A percentile compares a stretch with the other conserved stretches of the same genome.
These are phyloP conservation scores for Epistrophella euchroma DNA, from an alignment of 2,888 invertebrate genomes.

Conservation along the genomic window DNA sequence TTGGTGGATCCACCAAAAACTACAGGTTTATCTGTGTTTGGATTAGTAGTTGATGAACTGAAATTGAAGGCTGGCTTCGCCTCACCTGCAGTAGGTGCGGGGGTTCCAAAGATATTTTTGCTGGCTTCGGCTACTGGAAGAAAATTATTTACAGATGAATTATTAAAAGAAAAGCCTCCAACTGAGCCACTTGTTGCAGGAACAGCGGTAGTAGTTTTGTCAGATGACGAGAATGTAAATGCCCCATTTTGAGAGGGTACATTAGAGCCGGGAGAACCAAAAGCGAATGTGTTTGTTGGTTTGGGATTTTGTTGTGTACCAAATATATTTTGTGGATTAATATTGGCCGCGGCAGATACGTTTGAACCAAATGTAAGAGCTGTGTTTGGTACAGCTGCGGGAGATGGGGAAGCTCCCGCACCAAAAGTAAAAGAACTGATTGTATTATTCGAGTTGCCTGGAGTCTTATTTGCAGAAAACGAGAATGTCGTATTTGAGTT, in stretches of 20 bases:
- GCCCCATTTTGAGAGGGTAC: constrained; percentile 17
- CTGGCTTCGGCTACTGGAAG: constrained; percentile 46
- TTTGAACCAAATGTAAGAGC: constrained; percentile 16
- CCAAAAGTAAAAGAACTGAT: constrained; percentile 58
- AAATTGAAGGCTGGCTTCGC: constrained; percentile 77
- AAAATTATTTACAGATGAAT: constrained; percentile 45
- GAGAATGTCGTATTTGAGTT: constrained; percentile 49
- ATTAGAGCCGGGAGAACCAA: constrained; percentile 47
- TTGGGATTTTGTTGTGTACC: constrained; percentile 34
- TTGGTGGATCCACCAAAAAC: constrained; percentile 69
- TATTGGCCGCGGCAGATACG: background rate
- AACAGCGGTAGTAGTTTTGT: constrained; percentile 43
- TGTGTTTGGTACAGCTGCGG: constrained; percentile 8
- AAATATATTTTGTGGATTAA: constrained; percentile 26
- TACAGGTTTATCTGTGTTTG: constrained; percentile 18
- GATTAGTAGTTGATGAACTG: constrained; percentile 55
- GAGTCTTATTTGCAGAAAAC: constrained; percentile 46
- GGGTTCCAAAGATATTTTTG: constrained; percentile 74
- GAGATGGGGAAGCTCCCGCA: background rate
- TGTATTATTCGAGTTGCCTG: constrained; percentile 21
- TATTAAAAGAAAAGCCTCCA: constrained; percentile 73
- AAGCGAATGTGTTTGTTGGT: constrained; percentile 58
- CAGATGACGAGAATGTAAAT: constrained; percentile 39
- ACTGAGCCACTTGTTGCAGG: constrained; percentile 18
- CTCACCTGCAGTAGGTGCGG: constrained; percentile 33